A percentile compares a stretch with the other conserved stretches of the same genome.
phyloP scores from a whole-genome alignment of 1,140 invertebrate species.

The Daktulosphaira vitifoliae region DNA sequence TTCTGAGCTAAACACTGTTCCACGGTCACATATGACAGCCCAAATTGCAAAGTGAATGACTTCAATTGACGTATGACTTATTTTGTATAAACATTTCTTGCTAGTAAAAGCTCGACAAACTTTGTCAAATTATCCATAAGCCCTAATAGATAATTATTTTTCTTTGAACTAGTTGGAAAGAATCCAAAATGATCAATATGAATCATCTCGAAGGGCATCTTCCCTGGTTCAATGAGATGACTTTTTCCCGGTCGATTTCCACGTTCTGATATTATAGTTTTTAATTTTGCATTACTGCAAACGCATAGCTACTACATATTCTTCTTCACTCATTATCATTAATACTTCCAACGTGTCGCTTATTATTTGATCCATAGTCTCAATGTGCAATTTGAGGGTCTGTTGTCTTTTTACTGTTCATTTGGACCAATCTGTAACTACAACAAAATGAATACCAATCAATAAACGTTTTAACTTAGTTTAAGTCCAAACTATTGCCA shows the following conservation, averaged over 20 bases:
- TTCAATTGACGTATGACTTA: background rate
- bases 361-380: too few species aligned
- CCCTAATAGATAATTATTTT: slow-evolving; percentile 6
- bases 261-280: too few species aligned
- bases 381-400: slow-evolving; percentile 40
- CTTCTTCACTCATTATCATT: too few species aligned
- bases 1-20: background rate
- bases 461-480: slow-evolving; percentile 1
- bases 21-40: background rate
- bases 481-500: too few species aligned
- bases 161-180: background rate
- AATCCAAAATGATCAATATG: slow-evolving; percentile 9
- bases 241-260: background rate
- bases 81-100: background rate
- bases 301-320: too few species aligned
- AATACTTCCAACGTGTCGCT: too few species aligned
- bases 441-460: background rate
- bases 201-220: background rate
- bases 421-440: slow-evolving; percentile 3
- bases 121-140: slow-evolving; percentile 14
- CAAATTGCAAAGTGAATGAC: background rate
- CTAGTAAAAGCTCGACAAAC: background rate
- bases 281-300: too few species aligned
- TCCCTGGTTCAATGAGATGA: background rate
- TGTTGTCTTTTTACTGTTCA: slow-evolving; percentile 33